Conservation (phyloP, 2,113 vertebrate species). For the Pampusana beccarii region DNA sequence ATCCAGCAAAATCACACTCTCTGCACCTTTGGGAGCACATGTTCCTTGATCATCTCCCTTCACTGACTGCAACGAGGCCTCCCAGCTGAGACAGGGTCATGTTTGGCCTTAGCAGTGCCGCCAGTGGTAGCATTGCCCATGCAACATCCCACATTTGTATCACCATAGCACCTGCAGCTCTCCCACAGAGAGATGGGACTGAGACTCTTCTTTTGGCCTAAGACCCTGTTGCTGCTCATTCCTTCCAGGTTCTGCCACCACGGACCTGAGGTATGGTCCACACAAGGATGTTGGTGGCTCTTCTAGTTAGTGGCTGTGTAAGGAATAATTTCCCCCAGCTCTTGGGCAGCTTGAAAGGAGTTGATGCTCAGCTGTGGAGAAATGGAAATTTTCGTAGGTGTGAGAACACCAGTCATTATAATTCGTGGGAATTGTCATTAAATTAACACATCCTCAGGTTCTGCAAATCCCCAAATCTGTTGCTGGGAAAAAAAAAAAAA, state of each 20-base stretch:
- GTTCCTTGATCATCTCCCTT: neutral
- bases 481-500: neutral
- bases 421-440: neutral
- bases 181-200: neutral
- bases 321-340: neutral
- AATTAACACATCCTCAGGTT: neutral
- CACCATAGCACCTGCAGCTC: neutral
- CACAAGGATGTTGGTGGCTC: neutral
- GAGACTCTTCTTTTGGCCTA: neutral
- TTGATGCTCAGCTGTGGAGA: neutral
- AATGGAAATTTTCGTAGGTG: neutral
- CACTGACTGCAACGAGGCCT: neutral
- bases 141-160: neutral
- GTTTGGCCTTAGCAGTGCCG: neutral
- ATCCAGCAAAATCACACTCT: neutral
- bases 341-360: neutral
- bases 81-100: neutral
- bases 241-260: neutral
- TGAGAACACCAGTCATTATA: neutral
- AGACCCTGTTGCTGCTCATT: neutral
- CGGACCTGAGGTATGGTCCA: neutral
- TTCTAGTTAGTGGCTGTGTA: neutral
- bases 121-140: neutral
- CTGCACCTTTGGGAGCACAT: rapidly evolving
- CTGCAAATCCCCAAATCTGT: neutral